Conservation (phyloP, 2,888 invertebrate genomes). For the Drosophila monieri region DNA sequence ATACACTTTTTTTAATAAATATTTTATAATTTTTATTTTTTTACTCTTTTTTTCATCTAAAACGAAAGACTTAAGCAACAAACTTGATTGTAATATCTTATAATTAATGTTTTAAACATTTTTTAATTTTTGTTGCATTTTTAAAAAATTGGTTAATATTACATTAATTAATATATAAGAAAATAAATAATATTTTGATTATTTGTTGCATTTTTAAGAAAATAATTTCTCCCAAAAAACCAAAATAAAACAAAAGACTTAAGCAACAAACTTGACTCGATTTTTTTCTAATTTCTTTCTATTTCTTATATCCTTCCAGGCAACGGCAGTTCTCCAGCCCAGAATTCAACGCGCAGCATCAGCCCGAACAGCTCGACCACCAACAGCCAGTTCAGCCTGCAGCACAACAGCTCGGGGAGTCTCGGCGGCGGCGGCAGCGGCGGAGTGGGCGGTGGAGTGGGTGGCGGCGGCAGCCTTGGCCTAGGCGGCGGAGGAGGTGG, state of each 20-base stretch:
- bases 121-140: too few relatives aligned
- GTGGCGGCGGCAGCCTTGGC: constrained; percentile 44
- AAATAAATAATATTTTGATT: not conserved
- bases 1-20: not conserved
- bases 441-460: constrained; percentile 47
- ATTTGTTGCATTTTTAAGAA: too few relatives aligned
- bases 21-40: not conserved
- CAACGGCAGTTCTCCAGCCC: constrained; percentile 84
- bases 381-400: constrained; percentile 84
- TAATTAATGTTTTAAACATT: too few relatives aligned
- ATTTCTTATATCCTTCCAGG: constrained; percentile 70
- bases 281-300: constrained; percentile 16
- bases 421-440: constrained; percentile 80
- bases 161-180: too few relatives aligned
- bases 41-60: not conserved
- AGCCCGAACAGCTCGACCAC: constrained; percentile 84
- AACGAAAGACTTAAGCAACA: constrained; percentile 59
- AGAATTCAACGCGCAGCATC: constrained; percentile 84
- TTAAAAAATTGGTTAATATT: too few relatives aligned
- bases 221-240: not conserved
- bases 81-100: constrained; percentile 37
- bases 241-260: constrained; percentile 7
- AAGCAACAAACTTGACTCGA: constrained; percentile 9
- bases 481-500: constrained; percentile 52
- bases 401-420: constrained; percentile 84